Evolutionary conservation across 2,797 vertebrate genomes (phyloP).

Genomic region (Mallotus villosus): DNA sequence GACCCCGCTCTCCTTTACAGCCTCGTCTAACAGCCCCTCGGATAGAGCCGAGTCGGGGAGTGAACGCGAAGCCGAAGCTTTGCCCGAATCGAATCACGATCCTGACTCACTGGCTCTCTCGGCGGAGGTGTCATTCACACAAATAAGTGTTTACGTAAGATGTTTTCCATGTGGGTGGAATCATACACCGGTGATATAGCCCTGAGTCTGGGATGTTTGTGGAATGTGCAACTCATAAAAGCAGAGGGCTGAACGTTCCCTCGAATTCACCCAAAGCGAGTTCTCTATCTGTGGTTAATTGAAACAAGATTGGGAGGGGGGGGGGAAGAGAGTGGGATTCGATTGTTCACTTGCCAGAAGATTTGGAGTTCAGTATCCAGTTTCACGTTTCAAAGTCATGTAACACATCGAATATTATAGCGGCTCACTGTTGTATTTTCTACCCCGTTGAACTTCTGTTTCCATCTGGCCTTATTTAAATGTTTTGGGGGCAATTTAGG

Average conservation of each 20-base stretch:
- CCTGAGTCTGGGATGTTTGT: constrained; percentile 52
- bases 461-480: constrained; percentile 26
- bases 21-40: too few species aligned
- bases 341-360: constrained; percentile 74
- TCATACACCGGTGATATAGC: constrained; percentile 44
- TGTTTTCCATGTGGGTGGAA: constrained; percentile 25
- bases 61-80: too few species aligned
- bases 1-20: constrained; percentile 34
- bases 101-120: not conserved
- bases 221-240: constrained; percentile 55
- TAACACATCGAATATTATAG: constrained; percentile 55
- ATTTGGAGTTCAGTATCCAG: constrained; percentile 62
- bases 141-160: constrained; percentile 28
- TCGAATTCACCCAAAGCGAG: constrained; percentile 48
- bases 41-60: too few species aligned
- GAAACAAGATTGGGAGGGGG: constrained; percentile 39
- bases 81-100: not conserved
- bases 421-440: constrained; percentile 47
- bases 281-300: constrained; percentile 67
- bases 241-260: constrained; percentile 31
- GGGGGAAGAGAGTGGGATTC: constrained; percentile 40
- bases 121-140: too few species aligned
- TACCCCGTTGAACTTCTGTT: constrained; percentile 46
- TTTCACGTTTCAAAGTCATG: constrained; percentile 74
- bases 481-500: too few species aligned